Conservation (phyloP, 2,888 invertebrate species). For the Drosophila anomalipes region DNA sequence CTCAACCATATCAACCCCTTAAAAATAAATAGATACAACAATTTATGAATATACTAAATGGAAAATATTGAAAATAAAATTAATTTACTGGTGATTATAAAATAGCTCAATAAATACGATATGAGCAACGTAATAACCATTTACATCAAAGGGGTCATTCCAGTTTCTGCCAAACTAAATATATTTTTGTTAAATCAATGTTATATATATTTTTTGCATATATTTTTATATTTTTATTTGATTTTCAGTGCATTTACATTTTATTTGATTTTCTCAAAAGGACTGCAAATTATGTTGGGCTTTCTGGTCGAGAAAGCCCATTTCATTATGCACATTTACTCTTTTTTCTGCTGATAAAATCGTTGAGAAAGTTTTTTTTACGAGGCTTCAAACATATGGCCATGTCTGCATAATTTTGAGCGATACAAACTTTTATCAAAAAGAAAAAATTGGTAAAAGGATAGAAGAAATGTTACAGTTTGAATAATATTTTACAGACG, state of each 20-base stretch:
- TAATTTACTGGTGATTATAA: background rate
- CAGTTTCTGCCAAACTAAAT: background rate
- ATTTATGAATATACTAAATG: background rate
- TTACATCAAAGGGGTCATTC: background rate
- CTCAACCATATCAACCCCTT: background rate
- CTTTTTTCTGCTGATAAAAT: slow-evolving; percentile 25
- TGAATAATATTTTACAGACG: slow-evolving; percentile 40
- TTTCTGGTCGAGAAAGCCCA: slow-evolving; percentile 1
- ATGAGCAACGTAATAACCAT: background rate
- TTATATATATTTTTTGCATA: background rate
- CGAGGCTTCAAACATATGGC: slow-evolving; percentile 57
- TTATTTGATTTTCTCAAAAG: background rate
- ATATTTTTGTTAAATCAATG: background rate
- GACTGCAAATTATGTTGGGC: background rate
- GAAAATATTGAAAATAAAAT: background rate
- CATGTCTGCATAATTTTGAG: slow-evolving; percentile 65
- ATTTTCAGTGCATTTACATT: background rate
- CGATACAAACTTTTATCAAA: slow-evolving; percentile 71
- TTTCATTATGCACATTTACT: slow-evolving; percentile 13
- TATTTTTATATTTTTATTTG: background rate
- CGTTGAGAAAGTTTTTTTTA: slow-evolving; percentile 40
- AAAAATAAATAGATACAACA: background rate
- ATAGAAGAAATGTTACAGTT: slow-evolving; percentile 40
- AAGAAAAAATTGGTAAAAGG: slow-evolving; percentile 13
- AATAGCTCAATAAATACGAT: background rate